phyloP scores from a whole-genome alignment of 2,888 invertebrate species.

The Sturmia bella region DNA sequence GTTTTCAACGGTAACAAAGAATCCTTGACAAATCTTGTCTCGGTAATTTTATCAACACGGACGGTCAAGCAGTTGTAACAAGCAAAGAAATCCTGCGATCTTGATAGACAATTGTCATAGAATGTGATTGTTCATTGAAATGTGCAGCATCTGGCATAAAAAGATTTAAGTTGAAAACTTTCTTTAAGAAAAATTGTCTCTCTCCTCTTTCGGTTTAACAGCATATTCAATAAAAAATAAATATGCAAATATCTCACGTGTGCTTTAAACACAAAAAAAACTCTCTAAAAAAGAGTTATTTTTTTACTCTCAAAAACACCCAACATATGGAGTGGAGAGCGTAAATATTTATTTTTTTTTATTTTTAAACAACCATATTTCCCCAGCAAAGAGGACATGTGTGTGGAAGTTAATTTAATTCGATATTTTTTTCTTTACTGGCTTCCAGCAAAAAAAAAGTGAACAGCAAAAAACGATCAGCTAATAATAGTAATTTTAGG shows the following conservation, averaged over 20 bases:
- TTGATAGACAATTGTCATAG: neutral
- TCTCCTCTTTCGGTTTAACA: neutral
- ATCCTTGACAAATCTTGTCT: too few species aligned
- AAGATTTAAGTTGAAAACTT: slow-evolving; percentile 26
- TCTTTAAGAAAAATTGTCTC: slow-evolving; percentile 35
- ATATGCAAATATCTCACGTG: slow-evolving; percentile 59
- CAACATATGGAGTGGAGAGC: slow-evolving; percentile 47
- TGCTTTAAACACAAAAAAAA: slow-evolving; percentile 33
- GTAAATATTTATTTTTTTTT: neutral
- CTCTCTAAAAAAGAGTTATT: neutral
- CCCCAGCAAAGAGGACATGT: slow-evolving; percentile 27
- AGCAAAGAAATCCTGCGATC: too few species aligned
- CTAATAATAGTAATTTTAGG: slow-evolving; percentile 25
- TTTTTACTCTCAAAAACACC: slow-evolving; percentile 12
- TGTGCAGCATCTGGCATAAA: slow-evolving; percentile 62
- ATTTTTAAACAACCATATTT: slow-evolving; percentile 36
- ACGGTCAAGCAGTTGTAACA: too few species aligned
- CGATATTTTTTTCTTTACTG: slow-evolving; percentile 25
- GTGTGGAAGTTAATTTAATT: slow-evolving; percentile 29
- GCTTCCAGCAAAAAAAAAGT: too few species aligned
- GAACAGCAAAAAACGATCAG: neutral
- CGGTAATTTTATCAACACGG: too few species aligned
- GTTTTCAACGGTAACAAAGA: too few species aligned
- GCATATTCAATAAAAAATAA: neutral
- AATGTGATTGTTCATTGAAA: neutral